Evolutionary conservation across 2,888 invertebrate species (phyloP).

Genomic region (Lasioglossum morio): DNA sequence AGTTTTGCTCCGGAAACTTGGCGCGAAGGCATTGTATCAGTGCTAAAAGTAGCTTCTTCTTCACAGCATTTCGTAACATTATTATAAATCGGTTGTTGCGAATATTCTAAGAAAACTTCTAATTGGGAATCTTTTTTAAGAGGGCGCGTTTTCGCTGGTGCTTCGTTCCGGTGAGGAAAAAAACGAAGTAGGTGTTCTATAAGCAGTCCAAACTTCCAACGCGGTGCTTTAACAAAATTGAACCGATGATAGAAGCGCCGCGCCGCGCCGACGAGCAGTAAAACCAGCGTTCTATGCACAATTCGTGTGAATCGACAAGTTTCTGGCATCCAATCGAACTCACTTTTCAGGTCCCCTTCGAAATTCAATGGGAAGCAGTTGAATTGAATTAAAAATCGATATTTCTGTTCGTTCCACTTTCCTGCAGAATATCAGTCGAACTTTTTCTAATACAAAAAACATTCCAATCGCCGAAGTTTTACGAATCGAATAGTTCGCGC

Average conservation of each 20-base stretch:
- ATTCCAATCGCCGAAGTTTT: not conserved
- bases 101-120: not conserved
- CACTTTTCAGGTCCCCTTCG: not conserved
- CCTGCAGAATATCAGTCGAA: not conserved
- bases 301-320: conserved; percentile 9
- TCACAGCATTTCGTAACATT: not conserved
- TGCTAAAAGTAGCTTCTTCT: not conserved
- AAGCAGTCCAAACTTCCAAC: conserved; percentile 21
- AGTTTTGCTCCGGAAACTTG: not conserved
- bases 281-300: conserved; percentile 17
- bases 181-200: not conserved
- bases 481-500: not conserved
- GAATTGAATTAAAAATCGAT: conserved; percentile 21
- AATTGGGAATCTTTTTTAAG: not conserved
- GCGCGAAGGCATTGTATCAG: not conserved
- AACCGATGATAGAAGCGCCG: conserved; percentile 3
- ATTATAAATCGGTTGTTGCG: not conserved
- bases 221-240: conserved; percentile 12
- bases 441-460: conserved; percentile 6
- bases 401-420: not conserved
- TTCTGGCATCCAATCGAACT: conserved; percentile 3
- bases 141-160: not conserved
- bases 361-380: conserved; percentile 8
- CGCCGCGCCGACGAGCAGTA: conserved; percentile 2
- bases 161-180: not conserved